phyloP scores from a whole-genome alignment of 2,888 invertebrate genomes.

The Caenorhabditis sp. region DNA sequence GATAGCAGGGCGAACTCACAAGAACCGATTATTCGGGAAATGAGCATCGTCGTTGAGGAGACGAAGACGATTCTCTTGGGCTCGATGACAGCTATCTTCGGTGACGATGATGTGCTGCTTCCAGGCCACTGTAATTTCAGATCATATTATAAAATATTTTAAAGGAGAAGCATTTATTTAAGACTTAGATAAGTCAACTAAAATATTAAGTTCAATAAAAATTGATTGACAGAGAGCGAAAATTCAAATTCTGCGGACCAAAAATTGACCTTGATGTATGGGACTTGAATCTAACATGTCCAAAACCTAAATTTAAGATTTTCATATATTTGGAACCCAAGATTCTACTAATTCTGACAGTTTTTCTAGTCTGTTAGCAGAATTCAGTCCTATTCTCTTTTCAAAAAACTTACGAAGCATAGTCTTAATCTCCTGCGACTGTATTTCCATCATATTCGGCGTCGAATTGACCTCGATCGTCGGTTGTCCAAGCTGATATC shows the following conservation, averaged over 20 bases:
- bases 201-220: too few relatives aligned
- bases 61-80: conserved; percentile 24
- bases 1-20: too few relatives aligned
- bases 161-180: too few relatives aligned
- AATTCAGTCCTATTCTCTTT: neutral
- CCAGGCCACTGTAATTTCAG: conserved; percentile 59
- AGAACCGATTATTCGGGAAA: conserved; percentile 54
- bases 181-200: too few relatives aligned
- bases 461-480: conserved; percentile 4
- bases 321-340: too few relatives aligned
- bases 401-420: neutral
- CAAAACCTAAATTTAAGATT: too few relatives aligned
- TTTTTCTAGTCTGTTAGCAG: neutral
- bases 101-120: conserved; percentile 42
- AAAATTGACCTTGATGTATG: too few relatives aligned
- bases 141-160: neutral
- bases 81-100: conserved; percentile 38
- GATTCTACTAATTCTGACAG: too few relatives aligned
- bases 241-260: too few relatives aligned
- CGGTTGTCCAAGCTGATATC: conserved; percentile 28
- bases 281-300: too few relatives aligned
- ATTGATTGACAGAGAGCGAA: too few relatives aligned
- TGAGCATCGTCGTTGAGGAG: conserved; percentile 40
- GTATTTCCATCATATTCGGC: conserved; percentile 17
- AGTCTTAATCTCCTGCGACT: neutral